Percentiles rank a stretch among this genome's conserved stretches.
Evolutionary conservation across 2,888 invertebrate species (phyloP).

Genomic region (Eupithecia vulgata): DNA sequence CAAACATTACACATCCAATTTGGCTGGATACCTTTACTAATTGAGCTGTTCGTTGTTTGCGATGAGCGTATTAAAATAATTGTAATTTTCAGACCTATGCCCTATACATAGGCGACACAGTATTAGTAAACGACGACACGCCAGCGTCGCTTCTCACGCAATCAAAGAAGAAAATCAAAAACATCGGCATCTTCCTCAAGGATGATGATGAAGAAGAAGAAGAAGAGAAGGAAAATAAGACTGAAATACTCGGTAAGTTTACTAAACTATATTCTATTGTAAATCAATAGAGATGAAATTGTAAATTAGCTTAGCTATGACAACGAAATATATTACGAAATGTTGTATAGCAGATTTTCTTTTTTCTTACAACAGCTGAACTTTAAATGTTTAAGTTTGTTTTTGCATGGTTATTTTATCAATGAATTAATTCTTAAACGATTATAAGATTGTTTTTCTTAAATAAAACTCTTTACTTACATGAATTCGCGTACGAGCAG

Average conservation of each 20-base stretch:
- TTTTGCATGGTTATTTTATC: neutral
- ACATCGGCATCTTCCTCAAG: conserved; percentile 97
- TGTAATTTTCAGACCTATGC: conserved; percentile 87
- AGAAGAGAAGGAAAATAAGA: conserved; percentile 90
- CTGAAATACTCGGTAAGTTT: conserved; percentile 87
- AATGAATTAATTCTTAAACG: neutral
- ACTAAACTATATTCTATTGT: conserved; percentile 11
- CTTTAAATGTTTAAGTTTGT: neutral
- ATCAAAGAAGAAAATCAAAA: conserved; percentile 97
- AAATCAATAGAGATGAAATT: conserved; percentile 25
- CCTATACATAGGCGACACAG: conserved; percentile 98
- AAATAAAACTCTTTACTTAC: conserved; percentile 62
- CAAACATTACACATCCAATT: no score
- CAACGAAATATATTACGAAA: conserved; percentile 1
- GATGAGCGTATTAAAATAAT: neutral
- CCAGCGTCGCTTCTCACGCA: conserved; percentile 94
- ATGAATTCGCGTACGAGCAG: conserved; percentile 74
- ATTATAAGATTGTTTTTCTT: conserved; percentile 31
- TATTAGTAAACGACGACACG: conserved; percentile 95
- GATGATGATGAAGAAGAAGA: conserved; percentile 94
- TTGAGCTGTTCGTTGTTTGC: neutral
- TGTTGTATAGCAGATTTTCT: neutral
- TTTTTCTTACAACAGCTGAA: neutral
- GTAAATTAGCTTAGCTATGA: neutral
- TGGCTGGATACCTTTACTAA: neutral